A percentile compares a stretch with the other conserved stretches of the same genome.
Evolutionary conservation across 1,140 invertebrate species (phyloP).

Genomic region (Druon quercuslanigerum): DNA sequence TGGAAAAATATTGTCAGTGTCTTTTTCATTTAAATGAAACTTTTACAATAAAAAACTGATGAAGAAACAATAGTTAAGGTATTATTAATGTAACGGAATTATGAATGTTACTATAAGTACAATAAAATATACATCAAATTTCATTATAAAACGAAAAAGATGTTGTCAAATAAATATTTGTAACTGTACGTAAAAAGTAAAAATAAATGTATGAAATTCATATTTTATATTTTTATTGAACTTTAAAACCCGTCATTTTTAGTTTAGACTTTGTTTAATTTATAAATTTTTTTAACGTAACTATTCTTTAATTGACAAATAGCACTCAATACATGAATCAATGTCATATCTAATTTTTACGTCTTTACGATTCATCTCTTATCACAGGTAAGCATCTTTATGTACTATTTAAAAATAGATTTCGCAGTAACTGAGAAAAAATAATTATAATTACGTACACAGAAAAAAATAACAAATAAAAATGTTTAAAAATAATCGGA

Average conservation of each 20-base stretch:
- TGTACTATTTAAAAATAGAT: background rate
- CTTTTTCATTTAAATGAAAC: conserved; percentile 3
- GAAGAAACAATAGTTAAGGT: background rate
- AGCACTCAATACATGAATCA: background rate
- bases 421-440: no score
- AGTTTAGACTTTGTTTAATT: background rate
- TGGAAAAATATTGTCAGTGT: background rate
- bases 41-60: background rate
- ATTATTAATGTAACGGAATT: background rate
- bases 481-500: no score
- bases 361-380: background rate
- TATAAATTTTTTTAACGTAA: background rate
- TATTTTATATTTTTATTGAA: background rate
- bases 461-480: no score
- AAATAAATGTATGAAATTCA: conserved; percentile 27
- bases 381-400: conserved; percentile 18
- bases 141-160: conserved; percentile 18
- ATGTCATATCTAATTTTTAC: background rate
- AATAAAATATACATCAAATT: conserved; percentile 6
- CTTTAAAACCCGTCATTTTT: background rate
- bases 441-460: no score
- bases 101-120: background rate
- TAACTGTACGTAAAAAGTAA: conserved; percentile 1
- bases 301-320: no score
- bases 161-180: conserved; percentile 22